Conservation (phyloP, 2,797 vertebrate species). For the Aldrovandia affinis region DNA sequence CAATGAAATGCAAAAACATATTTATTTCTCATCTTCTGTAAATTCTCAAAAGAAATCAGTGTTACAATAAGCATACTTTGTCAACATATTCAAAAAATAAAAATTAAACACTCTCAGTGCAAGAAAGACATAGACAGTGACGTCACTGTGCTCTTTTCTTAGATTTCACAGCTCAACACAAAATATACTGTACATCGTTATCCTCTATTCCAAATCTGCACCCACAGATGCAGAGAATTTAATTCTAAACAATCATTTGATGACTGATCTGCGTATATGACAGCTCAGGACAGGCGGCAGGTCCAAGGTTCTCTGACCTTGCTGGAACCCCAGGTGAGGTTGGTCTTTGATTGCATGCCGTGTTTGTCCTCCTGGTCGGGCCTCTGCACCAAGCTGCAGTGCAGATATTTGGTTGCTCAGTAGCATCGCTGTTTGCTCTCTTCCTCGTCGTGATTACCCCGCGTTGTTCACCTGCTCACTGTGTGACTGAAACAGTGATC, state of each 20-base stretch:
- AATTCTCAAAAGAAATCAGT: constrained; percentile 67
- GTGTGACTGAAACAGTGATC: constrained; percentile 27
- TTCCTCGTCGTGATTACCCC: not conserved
- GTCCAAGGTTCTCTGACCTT: constrained; percentile 56
- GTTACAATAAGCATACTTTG: constrained; percentile 81
- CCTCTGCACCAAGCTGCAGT: constrained; percentile 51
- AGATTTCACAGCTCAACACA: constrained; percentile 90
- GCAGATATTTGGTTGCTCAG: constrained; percentile 28
- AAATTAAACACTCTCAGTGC: constrained; percentile 87
- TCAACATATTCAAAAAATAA: constrained; percentile 70
- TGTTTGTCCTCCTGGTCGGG: constrained; percentile 4
- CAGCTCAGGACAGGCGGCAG: constrained; percentile 68
- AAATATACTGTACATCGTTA: constrained; percentile 89
- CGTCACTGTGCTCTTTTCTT: constrained; percentile 86
- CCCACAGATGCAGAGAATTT: constrained; percentile 82
- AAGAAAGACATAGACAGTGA: constrained; percentile 95
- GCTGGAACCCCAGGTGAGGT: constrained; percentile 34
- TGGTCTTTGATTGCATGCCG: not conserved
- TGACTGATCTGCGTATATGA: constrained; percentile 72
- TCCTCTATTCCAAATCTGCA: constrained; percentile 82
- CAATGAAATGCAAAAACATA: constrained; percentile 70
- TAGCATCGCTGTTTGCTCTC: constrained; percentile 27
- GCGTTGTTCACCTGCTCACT: constrained; percentile 7
- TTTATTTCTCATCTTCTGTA: constrained; percentile 69
- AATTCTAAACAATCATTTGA: constrained; percentile 87